Evolutionary conservation across 2,888 invertebrate genomes (phyloP).

Genomic region (Sarcophaga caerulescens): DNA sequence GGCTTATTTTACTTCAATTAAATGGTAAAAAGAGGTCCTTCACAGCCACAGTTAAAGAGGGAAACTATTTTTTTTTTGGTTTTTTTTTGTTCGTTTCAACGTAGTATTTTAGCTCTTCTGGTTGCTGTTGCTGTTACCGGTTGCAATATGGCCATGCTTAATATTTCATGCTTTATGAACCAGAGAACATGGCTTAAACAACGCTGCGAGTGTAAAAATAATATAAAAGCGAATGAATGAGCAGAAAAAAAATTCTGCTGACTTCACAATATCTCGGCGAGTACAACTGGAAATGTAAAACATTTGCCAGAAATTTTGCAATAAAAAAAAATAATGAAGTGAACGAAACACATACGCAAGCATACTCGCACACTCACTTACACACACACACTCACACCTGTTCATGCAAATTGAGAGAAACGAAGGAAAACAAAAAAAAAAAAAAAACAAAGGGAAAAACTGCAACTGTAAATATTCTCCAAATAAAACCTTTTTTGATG

Average conservation of each 20-base stretch:
- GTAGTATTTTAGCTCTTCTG: neutral
- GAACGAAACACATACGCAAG: slow-evolving; percentile 1
- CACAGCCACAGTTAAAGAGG: slow-evolving; percentile 39
- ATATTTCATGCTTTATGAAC: slow-evolving; percentile 68
- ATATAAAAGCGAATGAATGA: slow-evolving; percentile 19
- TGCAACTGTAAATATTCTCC: slow-evolving; percentile 63
- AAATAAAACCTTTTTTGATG: slow-evolving; percentile 33
- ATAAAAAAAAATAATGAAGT: slow-evolving; percentile 27
- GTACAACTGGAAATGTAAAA: slow-evolving; percentile 59
- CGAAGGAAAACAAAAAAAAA: slow-evolving; percentile 25
- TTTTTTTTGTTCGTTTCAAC: neutral
- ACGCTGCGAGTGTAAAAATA: slow-evolving; percentile 48
- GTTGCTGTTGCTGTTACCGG: slow-evolving; percentile 31
- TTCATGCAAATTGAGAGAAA: neutral
- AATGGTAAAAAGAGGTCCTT: slow-evolving; percentile 66
- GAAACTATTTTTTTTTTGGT: slow-evolving; percentile 10
- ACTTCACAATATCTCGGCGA: slow-evolving; percentile 46
- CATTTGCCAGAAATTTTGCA: slow-evolving; percentile 55
- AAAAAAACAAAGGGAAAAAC: slow-evolving; percentile 18
- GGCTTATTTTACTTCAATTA: slow-evolving; percentile 71
- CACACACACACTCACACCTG: neutral
- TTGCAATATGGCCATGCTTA: slow-evolving; percentile 65
- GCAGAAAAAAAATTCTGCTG: slow-evolving; percentile 55
- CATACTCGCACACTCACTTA: neutral
- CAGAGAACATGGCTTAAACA: slow-evolving; percentile 62